phyloP scores from a whole-genome alignment of 2,113 vertebrate genomes.

The Solea senegalensis region DNA sequence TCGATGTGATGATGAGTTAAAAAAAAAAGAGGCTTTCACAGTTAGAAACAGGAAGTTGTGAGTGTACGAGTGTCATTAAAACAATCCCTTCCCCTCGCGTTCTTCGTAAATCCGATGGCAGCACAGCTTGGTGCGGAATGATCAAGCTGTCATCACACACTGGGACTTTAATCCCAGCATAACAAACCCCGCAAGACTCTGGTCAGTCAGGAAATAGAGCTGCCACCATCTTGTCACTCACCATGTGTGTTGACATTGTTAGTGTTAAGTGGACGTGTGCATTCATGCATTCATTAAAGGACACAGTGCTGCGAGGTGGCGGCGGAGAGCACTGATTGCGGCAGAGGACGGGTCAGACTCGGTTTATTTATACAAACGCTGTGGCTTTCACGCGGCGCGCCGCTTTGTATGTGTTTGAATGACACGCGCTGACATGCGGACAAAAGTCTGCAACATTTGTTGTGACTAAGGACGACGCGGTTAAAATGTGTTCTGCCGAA shows the following conservation, averaged over 20 bases:
- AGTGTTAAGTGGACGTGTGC: conserved; percentile 29
- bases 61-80: conserved; percentile 51
- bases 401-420: neutral
- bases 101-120: conserved; percentile 53
- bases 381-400: too few species aligned
- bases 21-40: conserved; percentile 60
- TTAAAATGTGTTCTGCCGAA: too few species aligned
- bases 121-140: conserved; percentile 50
- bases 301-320: neutral
- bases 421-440: neutral
- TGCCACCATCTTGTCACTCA: conserved; percentile 47
- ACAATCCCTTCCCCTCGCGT: conserved; percentile 40
- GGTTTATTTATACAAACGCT: too few species aligned
- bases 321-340: neutral
- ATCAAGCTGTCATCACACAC: conserved; percentile 66
- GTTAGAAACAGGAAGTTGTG: conserved; percentile 24
- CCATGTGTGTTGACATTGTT: conserved; percentile 43
- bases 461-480: too few species aligned
- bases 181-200: conserved; percentile 45
- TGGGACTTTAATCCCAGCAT: conserved; percentile 58
- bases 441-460: too few species aligned
- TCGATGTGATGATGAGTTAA: conserved; percentile 14
- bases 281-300: conserved; percentile 17
- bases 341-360: too few species aligned
- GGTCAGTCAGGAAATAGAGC: conserved; percentile 43